A percentile compares a stretch with the other conserved stretches of the same genome.
phyloP scores from a whole-genome alignment of 2,113 vertebrate species.

The Ciconia stormi region DNA sequence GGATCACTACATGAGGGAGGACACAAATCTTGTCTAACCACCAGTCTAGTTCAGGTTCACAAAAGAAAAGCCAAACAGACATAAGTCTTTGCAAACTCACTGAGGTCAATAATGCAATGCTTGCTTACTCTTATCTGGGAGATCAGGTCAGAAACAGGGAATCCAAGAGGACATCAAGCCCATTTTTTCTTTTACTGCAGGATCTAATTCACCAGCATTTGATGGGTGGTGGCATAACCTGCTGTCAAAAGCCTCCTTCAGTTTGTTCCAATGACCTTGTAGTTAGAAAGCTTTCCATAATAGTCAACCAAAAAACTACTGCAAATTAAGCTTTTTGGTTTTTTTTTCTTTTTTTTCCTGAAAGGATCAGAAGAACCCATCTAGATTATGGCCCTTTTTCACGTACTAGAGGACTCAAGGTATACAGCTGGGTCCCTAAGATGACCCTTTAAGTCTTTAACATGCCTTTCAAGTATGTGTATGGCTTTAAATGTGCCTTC shows the following conservation, averaged over 20 bases:
- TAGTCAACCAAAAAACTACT: neutral
- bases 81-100: neutral
- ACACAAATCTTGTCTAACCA: neutral
- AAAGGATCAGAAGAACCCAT: neutral
- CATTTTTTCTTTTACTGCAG: neutral
- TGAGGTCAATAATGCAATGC: neutral
- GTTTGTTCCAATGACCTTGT: neutral
- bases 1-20: neutral
- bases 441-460: neutral
- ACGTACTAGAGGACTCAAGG: neutral
- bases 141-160: neutral
- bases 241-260: neutral
- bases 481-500: constrained; percentile 12
- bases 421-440: neutral
- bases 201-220: neutral
- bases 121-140: neutral
- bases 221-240: neutral
- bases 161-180: neutral
- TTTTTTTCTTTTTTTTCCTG: neutral
- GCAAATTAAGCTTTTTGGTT: neutral
- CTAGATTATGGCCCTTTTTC: neutral
- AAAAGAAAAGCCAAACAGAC: neutral
- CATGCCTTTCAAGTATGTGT: neutral
- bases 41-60: neutral
- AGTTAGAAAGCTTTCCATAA: neutral